phyloP scores from a whole-genome alignment of 2,797 vertebrate genomes.

The Picus viridis region DNA sequence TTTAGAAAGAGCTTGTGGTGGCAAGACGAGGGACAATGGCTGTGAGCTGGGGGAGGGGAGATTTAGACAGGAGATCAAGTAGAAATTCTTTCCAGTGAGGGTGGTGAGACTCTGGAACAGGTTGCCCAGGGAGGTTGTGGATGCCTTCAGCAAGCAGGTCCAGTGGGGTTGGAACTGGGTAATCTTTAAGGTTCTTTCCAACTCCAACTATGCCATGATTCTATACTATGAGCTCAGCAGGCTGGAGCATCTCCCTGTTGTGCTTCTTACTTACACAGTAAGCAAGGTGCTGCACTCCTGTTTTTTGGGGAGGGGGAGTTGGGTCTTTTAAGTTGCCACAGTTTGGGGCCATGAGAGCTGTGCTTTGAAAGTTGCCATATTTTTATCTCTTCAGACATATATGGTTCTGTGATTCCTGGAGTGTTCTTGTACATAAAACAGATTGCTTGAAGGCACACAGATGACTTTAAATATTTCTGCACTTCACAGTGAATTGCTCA shows the following conservation, averaged over 20 bases:
- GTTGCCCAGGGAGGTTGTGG: too few species aligned
- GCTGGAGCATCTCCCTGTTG: background rate
- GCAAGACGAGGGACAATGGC: too few species aligned
- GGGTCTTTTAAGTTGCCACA: background rate
- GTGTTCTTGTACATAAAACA: slow-evolving; percentile 69
- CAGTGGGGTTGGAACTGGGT: too few species aligned
- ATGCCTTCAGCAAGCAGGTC: too few species aligned
- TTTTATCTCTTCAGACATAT: slow-evolving; percentile 3
- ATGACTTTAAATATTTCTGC: slow-evolving; percentile 79
- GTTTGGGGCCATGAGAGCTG: background rate
- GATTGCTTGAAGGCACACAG: slow-evolving; percentile 75
- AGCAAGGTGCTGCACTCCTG: background rate
- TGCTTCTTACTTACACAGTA: background rate
- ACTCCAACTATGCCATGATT: too few species aligned
- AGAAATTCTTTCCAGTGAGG: too few species aligned
- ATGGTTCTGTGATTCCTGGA: slow-evolving; percentile 51
- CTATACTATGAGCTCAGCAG: background rate
- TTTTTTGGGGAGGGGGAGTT: background rate
- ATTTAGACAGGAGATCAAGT: too few species aligned
- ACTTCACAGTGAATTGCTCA: slow-evolving; percentile 83
- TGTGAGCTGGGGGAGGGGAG: too few species aligned
- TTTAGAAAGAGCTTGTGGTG: too few species aligned
- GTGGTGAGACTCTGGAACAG: too few species aligned
- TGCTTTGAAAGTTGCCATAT: background rate
- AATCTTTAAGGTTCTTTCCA: too few species aligned